Base-by-base conservation (phyloP, 2,888 invertebrate genomes). In the Lamellibrachia satsuma region DNA sequence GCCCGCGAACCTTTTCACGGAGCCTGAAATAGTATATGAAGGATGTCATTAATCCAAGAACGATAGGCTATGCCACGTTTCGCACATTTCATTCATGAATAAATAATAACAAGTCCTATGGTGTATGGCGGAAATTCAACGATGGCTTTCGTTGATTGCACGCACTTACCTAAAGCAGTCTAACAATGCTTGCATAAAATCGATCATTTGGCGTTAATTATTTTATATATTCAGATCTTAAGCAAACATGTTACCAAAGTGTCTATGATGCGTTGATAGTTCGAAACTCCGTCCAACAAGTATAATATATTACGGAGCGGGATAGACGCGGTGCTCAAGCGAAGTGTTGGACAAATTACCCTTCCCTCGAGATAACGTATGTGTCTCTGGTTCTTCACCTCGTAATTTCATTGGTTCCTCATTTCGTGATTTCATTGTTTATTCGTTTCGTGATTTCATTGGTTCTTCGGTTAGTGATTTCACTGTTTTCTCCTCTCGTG, bases 1-100 rank as follows among this genome's bases (percentile, higher is more conserved):
- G 91, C 95, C 96, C 52, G 95, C 96, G 94, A 99, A 98, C 97
- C 98, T 99, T 96, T 98, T 98, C 95, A 99, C 99, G 52, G 99
- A 99, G 94, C 99, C 99, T 99, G 97, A 0, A 97, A 97, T 93
- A 9, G n/a, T 6, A n/a, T 11, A 15, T 3, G 22, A 22, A 75
- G n/a, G 11, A 75, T n/a, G 75, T 75, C 22, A 75, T 1, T 15
- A 75, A 75, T 75, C 22, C 75, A 75, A 15, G n/a, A 4, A n/a
- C 55, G 55, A 3, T 55, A 55, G 7, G 55, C 3, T 7, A 55
- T 55, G 9, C 9, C 9, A 9, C 3, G 55, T 9, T 55, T 55
- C 39, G 39, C 39, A 39, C 39, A 39, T 39, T 39, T 39, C 39
- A 39, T 39, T 39, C 15, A 6, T 11, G 75, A 75, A 22, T 11